Conservation (phyloP, 2,888 invertebrate genomes). For the Acrocera orbiculus region DNA sequence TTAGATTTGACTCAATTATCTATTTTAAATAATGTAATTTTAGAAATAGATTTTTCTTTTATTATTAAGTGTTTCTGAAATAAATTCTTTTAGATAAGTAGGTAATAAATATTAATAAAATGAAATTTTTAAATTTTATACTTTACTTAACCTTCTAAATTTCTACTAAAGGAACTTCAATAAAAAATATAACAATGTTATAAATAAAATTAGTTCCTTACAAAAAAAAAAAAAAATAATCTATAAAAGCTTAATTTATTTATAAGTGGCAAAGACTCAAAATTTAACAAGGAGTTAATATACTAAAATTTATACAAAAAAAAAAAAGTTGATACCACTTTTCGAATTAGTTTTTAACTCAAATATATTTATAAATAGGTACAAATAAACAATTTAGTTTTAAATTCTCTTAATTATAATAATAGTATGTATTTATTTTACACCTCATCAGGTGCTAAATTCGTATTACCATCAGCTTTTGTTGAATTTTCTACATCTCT, state of each 20-base stretch:
- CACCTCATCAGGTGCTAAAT: constrained; percentile 23
- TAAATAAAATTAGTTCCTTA: constrained; percentile 5
- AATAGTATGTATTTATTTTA: constrained; percentile 13
- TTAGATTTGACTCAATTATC: too few relatives aligned
- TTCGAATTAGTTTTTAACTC: constrained; percentile 6
- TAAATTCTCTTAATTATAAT: background rate
- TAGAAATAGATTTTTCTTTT: too few relatives aligned
- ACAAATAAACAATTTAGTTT: constrained; percentile 2
- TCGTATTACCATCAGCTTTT: constrained; percentile 11
- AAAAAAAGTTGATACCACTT: constrained; percentile 3
- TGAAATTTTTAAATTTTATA: too few relatives aligned
- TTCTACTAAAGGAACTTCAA: constrained; percentile 7
- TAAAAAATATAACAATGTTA: constrained; percentile 6
- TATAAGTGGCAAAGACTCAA: too few relatives aligned
- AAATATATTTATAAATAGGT: constrained; percentile 6
- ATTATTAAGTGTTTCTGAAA: too few relatives aligned
- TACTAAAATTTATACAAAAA: constrained; percentile 5
- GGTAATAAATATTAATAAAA: too few relatives aligned
- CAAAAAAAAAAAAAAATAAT: constrained; percentile 2
- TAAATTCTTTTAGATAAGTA: too few relatives aligned
- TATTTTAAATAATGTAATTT: too few relatives aligned
- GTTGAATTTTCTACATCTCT: constrained; percentile 16
- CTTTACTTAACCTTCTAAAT: too few relatives aligned
- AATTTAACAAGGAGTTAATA: constrained; percentile 1
- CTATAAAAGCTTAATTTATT: background rate